Evolutionary conservation across 2,113 vertebrate species (phyloP), one percentile per base, ranked within the genome.

Genomic region (Paramormyrops kingsleyae): DNA sequence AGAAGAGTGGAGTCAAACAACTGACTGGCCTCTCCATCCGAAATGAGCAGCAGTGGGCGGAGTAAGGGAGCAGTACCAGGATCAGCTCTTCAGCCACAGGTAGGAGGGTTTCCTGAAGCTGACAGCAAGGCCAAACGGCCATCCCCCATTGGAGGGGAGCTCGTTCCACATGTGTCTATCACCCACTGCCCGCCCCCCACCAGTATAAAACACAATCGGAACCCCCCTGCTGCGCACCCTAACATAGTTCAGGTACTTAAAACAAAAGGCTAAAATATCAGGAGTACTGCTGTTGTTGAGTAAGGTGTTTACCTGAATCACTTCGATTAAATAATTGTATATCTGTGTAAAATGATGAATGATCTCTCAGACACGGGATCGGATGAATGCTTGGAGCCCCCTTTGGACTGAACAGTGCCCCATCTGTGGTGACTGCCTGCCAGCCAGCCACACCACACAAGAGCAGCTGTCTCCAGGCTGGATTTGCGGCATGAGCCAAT

Each of bases 11-110:
- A 10, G 84, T 86, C 24, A 86, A 52, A 86, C 10, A 49, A 12
- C 94, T 92, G 94, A 95, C 92, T 93, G 92, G 92, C 93, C 93
- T 93, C 92, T 92, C 92, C 93, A 50, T 31, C 49, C 2, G 21
- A 4, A 19, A 1, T 24, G 2, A 19, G 5, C 19, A 6, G 49
- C 53, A 56, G 49, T 31, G 47, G 85, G 49, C 17, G 4, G 80
- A 27, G n/a, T 31, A 1, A 39, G 17, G 17, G 80, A 10, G 83
- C 44, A 24, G n/a, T 7, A 10, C 44, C 83, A 46, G 83, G 7
- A n/a, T 13, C 42, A 46, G 44, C 83, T 84, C 24, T 84, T 47
- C 42, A 47, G 80, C 6, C 80, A 84, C 42, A 83, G 21, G 10
- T 21, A 24, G 8, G 15, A 1, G 17, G 24, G 7, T 46, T 84